Base-by-base conservation (phyloP, 2,888 invertebrate species). In the Xestia rhomboidea region DNA sequence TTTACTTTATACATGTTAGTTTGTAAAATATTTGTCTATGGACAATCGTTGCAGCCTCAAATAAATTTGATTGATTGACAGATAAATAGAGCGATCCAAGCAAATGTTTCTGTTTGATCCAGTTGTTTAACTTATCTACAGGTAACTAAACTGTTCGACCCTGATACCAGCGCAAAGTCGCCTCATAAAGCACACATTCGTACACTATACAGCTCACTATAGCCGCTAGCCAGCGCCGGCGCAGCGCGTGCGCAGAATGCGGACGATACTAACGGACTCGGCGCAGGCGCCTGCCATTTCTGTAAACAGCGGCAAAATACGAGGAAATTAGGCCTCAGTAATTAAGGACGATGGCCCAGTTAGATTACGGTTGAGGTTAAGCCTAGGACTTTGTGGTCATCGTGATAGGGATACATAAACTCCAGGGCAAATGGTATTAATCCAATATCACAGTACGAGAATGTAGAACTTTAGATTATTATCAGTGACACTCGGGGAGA, bases 161-260 rank as follows among this genome's bases (percentile, higher is more conserved):
- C 30, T 72, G 54, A 72, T 46, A 69, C 68, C 79, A 76, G 80
- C 34, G 46, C n/a, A n/a, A 7, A 34, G 46, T 24, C 21, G 15
- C 41, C 21, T 54, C 38, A 68, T 75, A 77, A 13, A 76, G 73
- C 67, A 68, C 63, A 76, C 82, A 82, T 77, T 73, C 24, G 78
- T 38, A 76, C 18, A 7, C 27, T 1, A n/a, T n/a, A 73, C 44
- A 73, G 60, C 77, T 18, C 24, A 51, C 38, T 6, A n/a, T 18
- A 73, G 60, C 77, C 44, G 75, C 57, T 34, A 76, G 69, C 62
- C 73, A 51, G 77, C 72, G 75, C 78, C 54, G 27, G 67, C 73
- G 71, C 71, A 24, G 49, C 76, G 84, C 87, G 87, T 88, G 89
- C 77, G 34, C 73, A 80, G 91, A 89, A 89, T 91, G 84, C 87